Evolutionary conservation across 2,888 invertebrate genomes (phyloP).

Genomic region (Anorthoa munda): DNA sequence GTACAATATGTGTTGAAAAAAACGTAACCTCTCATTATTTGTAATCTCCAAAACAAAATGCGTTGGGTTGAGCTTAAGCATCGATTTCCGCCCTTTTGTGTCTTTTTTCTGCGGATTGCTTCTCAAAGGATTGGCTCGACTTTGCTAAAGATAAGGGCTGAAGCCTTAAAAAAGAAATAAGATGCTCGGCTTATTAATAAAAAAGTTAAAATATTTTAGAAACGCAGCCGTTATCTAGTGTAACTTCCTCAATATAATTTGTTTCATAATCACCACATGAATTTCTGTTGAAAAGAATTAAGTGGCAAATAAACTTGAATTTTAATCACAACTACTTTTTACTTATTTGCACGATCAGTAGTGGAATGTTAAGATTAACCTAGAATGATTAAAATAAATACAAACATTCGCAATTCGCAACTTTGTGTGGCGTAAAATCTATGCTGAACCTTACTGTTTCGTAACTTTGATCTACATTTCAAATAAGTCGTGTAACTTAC

Average conservation of each 20-base stretch:
- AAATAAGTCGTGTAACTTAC: conserved; percentile 34
- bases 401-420: conserved; percentile 7
- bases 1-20: conserved; percentile 69
- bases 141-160: conserved; percentile 22
- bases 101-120: conserved; percentile 56
- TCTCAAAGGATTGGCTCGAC: conserved; percentile 44
- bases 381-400: background rate
- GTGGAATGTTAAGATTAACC: background rate
- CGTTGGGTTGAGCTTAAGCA: conserved; percentile 82
- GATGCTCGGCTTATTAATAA: background rate
- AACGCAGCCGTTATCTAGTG: background rate
- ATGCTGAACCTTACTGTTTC: conserved; percentile 24
- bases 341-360: background rate
- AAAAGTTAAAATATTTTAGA: background rate
- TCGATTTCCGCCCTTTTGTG: conserved; percentile 83
- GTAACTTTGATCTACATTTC: conserved; percentile 36
- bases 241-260: background rate
- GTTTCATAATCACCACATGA: background rate
- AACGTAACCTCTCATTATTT: conserved; percentile 84
- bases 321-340: no score
- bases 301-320: no score
- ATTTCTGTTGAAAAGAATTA: background rate
- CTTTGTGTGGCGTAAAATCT: conserved; percentile 3
- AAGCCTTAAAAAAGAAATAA: conserved; percentile 11
- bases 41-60: conserved; percentile 81